Base-by-base conservation (phyloP, 1,140 invertebrate genomes). In the Ceratoteleas bidentatus region DNA sequence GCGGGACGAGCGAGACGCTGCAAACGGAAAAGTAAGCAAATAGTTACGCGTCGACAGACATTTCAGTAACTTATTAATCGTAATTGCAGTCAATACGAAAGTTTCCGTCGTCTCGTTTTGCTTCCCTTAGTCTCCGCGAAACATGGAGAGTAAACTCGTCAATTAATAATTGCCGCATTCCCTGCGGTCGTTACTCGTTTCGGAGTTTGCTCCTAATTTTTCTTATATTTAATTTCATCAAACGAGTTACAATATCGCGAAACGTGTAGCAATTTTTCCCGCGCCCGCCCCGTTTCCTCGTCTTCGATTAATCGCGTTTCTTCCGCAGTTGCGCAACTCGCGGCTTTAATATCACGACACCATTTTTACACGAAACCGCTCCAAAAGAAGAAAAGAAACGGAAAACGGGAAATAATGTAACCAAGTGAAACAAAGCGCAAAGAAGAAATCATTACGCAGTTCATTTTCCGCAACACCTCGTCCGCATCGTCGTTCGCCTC, bases 161-260 rank as follows among this genome's bases (percentile, higher is more conserved):
- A 85, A 87, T 89, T 88, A 88, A 84, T 87, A 88, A 89, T 88
- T 87, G 73, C 50, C 82, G 54, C 76, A 83, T 83, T 84, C 77
- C 83, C 82, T 62, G 75, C 52, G 77, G 77, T 82, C 64, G 80
- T 82, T 82, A 64, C 74, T 69, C 73, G 68, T 62, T 73, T 77
- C 62, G 14, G 32, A 66, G 79, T 81, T 70, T 57, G 38, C 50
- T 57, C 56, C 65, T 82, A 66, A 84, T 85, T 85, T 79, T 61
- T 81, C 80, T 84, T 83, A 82, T 83, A 85, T 87, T 87, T 86
- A 83, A 84, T 85, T 84, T 77, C 38, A 54, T 84, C 65, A 36
- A 81, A 64, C 78, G 52, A 81, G 73, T 77, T 78, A 60, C 64
- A 70, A 70, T 64, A 47, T 65, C 13, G 24, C 50, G 24, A 57